phyloP scores from a whole-genome alignment of 2,797 vertebrate species.

The Mycteria americana region DNA sequence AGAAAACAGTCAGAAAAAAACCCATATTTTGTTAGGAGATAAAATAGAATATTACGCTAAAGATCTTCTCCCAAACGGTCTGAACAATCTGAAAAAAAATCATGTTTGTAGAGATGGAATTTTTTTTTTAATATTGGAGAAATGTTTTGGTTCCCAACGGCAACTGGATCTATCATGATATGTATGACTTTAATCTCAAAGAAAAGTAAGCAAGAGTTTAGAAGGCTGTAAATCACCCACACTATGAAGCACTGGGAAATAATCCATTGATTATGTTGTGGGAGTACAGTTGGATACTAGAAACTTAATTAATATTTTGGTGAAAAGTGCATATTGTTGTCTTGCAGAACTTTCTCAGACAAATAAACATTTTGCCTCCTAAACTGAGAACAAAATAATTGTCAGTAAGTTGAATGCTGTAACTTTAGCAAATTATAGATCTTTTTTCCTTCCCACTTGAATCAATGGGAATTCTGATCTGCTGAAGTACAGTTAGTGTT shows the following conservation, averaged over 20 bases:
- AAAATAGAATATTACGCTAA: not conserved
- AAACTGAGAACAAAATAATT: not conserved
- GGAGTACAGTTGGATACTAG: not conserved
- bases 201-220: not conserved
- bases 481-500: not conserved
- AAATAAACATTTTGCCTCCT: not conserved
- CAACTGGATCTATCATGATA: not conserved
- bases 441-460: not conserved
- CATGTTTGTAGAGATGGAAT: not conserved
- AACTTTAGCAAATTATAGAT: not conserved
- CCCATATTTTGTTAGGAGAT: not conserved
- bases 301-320: not conserved
- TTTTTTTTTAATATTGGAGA: not conserved
- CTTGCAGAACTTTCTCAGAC: not conserved
- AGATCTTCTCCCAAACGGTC: not conserved
- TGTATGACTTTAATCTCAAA: not conserved
- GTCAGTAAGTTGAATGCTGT: not conserved
- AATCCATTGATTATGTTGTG: not conserved
- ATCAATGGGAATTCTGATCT: constrained; percentile 1
- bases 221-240: not conserved
- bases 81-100: not conserved
- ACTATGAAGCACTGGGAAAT: not conserved
- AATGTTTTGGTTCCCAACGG: not conserved
- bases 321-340: not conserved
- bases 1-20: not conserved